Evolutionary conservation across 2,888 invertebrate species (phyloP).

Genomic region (Drosophila macrothrix): DNA sequence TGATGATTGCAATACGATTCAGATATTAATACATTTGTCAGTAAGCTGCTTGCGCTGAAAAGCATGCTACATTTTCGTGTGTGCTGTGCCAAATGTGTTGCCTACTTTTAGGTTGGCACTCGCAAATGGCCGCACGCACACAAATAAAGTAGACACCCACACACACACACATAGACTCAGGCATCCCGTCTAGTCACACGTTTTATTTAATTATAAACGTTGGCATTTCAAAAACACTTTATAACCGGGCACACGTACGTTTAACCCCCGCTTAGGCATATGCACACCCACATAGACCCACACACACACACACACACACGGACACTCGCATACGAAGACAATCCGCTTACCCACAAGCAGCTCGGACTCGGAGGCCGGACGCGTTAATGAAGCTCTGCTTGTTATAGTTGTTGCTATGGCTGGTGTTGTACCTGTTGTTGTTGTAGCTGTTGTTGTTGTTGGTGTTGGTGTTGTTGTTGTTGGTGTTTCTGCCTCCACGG

Average conservation of each 20-base stretch:
- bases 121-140: constrained; percentile 46
- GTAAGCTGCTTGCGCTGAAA: constrained; percentile 32
- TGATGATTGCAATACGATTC: neutral
- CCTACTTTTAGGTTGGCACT: constrained; percentile 63
- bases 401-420: constrained; percentile 37
- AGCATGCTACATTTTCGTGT: constrained; percentile 63
- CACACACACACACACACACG: neutral
- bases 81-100: constrained; percentile 29
- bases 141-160: constrained; percentile 14
- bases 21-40: neutral
- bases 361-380: constrained; percentile 75
- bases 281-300: neutral
- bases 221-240: constrained; percentile 76
- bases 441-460: constrained; percentile 3
- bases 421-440: constrained; percentile 15
- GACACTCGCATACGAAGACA: constrained; percentile 23
- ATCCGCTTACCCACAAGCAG: constrained; percentile 71
- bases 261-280: neutral
- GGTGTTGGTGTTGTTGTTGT: constrained; percentile 16
- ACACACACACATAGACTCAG: neutral
- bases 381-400: constrained; percentile 74
- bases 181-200: constrained; percentile 56
- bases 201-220: constrained; percentile 76
- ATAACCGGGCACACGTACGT: constrained; percentile 52
- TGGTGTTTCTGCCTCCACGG: constrained; percentile 23